A percentile compares a stretch with the other conserved stretches of the same genome.
Evolutionary conservation across 2,113 vertebrate genomes (phyloP).

Genomic region (Alces alces): DNA sequence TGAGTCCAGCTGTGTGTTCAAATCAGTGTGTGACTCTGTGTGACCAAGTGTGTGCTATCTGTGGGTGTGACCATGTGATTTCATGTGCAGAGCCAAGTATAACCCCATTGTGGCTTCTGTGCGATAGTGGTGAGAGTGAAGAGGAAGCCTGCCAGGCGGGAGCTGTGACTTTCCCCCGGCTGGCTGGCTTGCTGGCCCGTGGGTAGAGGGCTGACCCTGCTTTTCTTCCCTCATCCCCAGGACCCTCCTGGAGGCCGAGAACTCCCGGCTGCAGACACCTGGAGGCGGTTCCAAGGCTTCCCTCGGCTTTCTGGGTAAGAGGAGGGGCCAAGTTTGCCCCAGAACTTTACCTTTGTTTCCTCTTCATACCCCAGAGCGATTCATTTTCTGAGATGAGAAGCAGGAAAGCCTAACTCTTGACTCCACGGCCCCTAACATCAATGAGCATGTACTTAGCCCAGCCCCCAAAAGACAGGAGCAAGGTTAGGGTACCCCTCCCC

Average conservation of each 20-base stretch:
- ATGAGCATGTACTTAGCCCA: not conserved
- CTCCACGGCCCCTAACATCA: not conserved
- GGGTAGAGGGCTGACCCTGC: not conserved
- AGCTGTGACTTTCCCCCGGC: not conserved
- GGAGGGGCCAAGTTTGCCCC: not conserved
- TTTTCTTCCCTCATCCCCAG: constrained; percentile 49
- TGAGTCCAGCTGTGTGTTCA: not conserved
- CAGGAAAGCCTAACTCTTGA: not conserved
- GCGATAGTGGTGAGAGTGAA: not conserved
- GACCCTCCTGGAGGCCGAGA: constrained; percentile 82
- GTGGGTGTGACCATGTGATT: not conserved
- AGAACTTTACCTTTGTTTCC: not conserved
- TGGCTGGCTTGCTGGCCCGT: not conserved
- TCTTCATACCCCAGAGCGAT: not conserved
- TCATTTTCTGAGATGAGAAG: not conserved
- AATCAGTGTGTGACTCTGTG: not conserved
- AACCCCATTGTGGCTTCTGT: not conserved
- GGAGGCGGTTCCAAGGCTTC: constrained; percentile 20
- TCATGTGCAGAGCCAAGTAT: not conserved
- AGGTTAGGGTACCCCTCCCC: not conserved
- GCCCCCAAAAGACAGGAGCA: not conserved
- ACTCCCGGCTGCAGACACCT: constrained; percentile 75
- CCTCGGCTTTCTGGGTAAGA: constrained; percentile 74
- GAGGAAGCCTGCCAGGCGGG: not conserved
- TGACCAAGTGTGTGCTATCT: not conserved